Evolutionary conservation across 2,888 invertebrate genomes (phyloP).

Genomic region (Tipula helvola): DNA sequence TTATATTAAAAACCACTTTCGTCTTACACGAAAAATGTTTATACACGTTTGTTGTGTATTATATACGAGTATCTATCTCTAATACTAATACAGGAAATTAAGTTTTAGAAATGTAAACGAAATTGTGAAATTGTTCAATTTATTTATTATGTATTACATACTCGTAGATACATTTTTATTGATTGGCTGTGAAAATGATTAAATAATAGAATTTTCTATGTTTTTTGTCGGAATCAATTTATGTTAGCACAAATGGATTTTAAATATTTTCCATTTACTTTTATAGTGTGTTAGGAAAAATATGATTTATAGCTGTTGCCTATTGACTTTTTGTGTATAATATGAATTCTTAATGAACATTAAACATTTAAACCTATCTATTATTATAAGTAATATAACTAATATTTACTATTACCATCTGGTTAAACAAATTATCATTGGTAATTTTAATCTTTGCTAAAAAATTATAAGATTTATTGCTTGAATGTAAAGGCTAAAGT

Average conservation of each 20-base stretch:
- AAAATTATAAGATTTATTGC: background rate
- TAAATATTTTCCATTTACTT: background rate
- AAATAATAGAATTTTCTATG: background rate
- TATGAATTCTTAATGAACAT: background rate
- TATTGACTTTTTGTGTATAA: background rate
- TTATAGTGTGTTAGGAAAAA: background rate
- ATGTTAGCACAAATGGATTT: background rate
- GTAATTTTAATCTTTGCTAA: background rate
- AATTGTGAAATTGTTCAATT: background rate
- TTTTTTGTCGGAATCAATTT: background rate
- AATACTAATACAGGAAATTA: background rate
- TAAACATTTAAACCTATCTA: background rate
- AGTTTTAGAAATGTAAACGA: background rate
- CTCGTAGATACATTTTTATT: background rate
- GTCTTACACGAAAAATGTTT: background rate
- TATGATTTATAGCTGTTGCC: background rate
- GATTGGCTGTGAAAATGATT: background rate
- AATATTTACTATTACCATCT: background rate
- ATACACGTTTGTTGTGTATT: background rate
- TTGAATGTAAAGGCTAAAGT: background rate
- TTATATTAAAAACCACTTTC: background rate
- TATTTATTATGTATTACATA: background rate
- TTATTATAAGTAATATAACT: background rate
- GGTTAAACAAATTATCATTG: background rate
- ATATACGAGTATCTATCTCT: background rate